Evolutionary conservation across 92 coral and sea anemone species (phyloP), one percentile per base, ranked within the genome.

Genomic region (Heliopora coerulea): DNA sequence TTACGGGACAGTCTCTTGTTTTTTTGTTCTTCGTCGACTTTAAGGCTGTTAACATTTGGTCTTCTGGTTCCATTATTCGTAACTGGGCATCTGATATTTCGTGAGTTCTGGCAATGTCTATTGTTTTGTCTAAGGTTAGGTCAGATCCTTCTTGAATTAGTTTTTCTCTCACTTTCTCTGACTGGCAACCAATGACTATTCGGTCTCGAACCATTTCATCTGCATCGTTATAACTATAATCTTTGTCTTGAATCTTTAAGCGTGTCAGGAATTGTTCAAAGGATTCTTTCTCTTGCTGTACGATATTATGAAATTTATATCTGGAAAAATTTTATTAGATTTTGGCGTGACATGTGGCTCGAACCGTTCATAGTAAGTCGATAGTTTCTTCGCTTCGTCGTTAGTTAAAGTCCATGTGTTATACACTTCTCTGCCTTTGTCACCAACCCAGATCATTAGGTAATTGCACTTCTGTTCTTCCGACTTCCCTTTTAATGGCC

Each of bases 181-280:
- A 48, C 26, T 81, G 32, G 23, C 79, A 70, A 24, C 83, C 86
- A 42, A 77, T 48, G 1, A 81, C 86, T 39, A 78, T 78, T 62
- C 86, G 57, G 52, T 83, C 91, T 72, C 88, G 72, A 39, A 75
- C 84, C 91, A 87, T 87, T 42, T 87, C 81, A 40, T 88, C 82
- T 21, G 60, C 84, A 23, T 81, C 82, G 24, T 64, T 39, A 54
- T 81, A 84, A 29, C 80, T 57, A 64, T 86, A 83, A 59, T 87
- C 86, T 48, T 81, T 80, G 40, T 61, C 82, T 41, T 72, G 68
- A 23, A 82, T 68, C 60, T 79, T 49, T 34, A 83, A 49, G 26
- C 77, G 82, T 28, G 83, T 75, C 12, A 79, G 29, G 62, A 80
- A 84, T 58, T 81, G 84, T 17, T 84, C 78, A 69, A 86, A 79